These are phyloP conservation scores for Eriosoma lanigerum DNA, from an alignment of 1,140 invertebrate genomes.

Conservation along the genomic window DNA sequence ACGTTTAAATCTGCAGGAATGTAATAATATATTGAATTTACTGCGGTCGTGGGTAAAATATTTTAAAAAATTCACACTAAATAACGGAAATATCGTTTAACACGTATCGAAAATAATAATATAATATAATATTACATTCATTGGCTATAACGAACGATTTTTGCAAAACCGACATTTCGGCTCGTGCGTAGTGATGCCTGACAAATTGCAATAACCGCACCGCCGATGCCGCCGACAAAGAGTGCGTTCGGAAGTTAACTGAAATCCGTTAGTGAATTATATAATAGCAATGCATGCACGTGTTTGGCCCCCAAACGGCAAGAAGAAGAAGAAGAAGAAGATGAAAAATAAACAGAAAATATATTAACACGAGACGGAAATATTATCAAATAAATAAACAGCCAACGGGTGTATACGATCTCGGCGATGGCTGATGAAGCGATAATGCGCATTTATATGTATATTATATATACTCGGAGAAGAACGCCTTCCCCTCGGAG, in stretches of 20 bases:
- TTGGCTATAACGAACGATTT: neutral
- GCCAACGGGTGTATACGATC: neutral
- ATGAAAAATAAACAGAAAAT: neutral
- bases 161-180: neutral
- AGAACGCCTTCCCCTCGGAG: neutral
- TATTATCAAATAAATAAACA: neutral
- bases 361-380: neutral
- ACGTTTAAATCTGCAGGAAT: too few relatives aligned
- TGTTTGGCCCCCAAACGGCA: conserved; percentile 20
- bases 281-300: neutral
- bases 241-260: neutral
- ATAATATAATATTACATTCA: too few relatives aligned
- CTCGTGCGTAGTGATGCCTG: neutral
- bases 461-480: neutral
- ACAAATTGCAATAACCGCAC: neutral
- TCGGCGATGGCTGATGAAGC: neutral
- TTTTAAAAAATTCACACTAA: neutral
- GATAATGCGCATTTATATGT: neutral
- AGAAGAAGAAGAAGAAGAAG: neutral
- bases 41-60: neutral
- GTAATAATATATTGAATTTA: neutral
- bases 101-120: neutral
- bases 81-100: neutral
- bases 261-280: neutral
- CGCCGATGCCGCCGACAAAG: neutral